phyloP scores from a whole-genome alignment of 2,888 invertebrate species.

The Archips crataeganus region DNA sequence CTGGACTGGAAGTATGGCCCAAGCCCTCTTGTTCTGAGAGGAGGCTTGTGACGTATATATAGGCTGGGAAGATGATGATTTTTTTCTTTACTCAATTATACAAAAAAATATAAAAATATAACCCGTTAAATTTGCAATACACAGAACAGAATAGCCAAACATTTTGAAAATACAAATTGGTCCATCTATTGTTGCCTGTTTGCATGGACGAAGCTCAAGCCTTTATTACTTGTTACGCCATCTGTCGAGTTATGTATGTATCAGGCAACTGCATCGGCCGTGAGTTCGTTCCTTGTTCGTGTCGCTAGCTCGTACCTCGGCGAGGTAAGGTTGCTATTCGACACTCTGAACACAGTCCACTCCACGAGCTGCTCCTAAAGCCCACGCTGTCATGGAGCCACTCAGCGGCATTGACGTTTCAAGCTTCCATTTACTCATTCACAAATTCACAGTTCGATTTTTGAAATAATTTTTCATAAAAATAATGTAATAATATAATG shows the following conservation, averaged over 20 bases:
- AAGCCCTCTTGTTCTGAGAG: too few species aligned
- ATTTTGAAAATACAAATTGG: too few species aligned
- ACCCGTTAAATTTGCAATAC: too few species aligned
- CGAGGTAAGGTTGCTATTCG: slow-evolving; percentile 6
- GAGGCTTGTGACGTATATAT: too few species aligned
- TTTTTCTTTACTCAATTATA: too few species aligned
- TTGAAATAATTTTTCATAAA: background rate
- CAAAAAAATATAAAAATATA: too few species aligned
- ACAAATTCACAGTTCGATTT: background rate
- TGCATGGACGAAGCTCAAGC: background rate
- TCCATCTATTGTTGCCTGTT: background rate
- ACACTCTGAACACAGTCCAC: background rate
- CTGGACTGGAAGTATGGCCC: too few species aligned
- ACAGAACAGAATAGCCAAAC: too few species aligned
- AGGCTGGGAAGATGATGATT: too few species aligned
- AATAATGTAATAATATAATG: too few species aligned
- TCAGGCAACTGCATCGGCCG: slow-evolving; percentile 11
- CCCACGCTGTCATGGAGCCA: background rate
- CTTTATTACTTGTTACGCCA: slow-evolving; percentile 50
- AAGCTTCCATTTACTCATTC: background rate
- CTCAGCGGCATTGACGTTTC: background rate
- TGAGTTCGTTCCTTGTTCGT: background rate
- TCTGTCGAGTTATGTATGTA: slow-evolving; percentile 46
- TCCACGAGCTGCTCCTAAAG: background rate
- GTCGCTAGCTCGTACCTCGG: background rate